These are phyloP conservation scores for Dolichopus griseipennis DNA, from an alignment of 2,888 invertebrate genomes.

Conservation along the genomic window DNA sequence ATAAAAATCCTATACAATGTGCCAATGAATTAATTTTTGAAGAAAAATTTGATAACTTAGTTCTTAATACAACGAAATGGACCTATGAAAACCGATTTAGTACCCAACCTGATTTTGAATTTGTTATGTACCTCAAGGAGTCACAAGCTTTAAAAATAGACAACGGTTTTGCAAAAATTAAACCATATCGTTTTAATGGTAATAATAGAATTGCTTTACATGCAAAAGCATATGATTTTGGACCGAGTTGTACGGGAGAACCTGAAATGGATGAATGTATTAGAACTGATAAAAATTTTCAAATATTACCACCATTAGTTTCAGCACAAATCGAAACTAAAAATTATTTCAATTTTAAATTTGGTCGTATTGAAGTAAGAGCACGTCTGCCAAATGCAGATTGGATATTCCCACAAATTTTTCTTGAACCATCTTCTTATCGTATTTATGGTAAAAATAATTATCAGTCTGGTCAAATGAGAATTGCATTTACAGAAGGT, in stretches of 20 bases:
- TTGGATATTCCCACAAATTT: conserved; percentile 67
- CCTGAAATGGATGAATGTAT: conserved; percentile 30
- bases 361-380: conserved; percentile 58
- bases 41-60: conserved; percentile 30
- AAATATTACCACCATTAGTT: conserved; percentile 58
- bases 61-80: conserved; percentile 32
- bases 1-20: conserved; percentile 25
- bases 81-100: conserved; percentile 33
- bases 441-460: conserved; percentile 54
- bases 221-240: conserved; percentile 20
- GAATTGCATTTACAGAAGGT: conserved; percentile 53
- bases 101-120: conserved; percentile 34
- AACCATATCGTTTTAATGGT: conserved; percentile 22
- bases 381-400: conserved; percentile 66
- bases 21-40: conserved; percentile 33
- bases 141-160: conserved; percentile 24
- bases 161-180: conserved; percentile 27
- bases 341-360: conserved; percentile 54
- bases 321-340: conserved; percentile 57
- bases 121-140: conserved; percentile 27
- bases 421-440: conserved; percentile 52
- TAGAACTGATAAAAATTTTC: conserved; percentile 22
- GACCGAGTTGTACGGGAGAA: conserved; percentile 33
- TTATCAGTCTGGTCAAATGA: conserved; percentile 59
- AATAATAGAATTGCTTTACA: neutral